Percentiles rank a stretch among this genome's conserved stretches.
Evolutionary conservation across 2,888 invertebrate genomes (phyloP).

Genomic region (Metopia argyrocephala): DNA sequence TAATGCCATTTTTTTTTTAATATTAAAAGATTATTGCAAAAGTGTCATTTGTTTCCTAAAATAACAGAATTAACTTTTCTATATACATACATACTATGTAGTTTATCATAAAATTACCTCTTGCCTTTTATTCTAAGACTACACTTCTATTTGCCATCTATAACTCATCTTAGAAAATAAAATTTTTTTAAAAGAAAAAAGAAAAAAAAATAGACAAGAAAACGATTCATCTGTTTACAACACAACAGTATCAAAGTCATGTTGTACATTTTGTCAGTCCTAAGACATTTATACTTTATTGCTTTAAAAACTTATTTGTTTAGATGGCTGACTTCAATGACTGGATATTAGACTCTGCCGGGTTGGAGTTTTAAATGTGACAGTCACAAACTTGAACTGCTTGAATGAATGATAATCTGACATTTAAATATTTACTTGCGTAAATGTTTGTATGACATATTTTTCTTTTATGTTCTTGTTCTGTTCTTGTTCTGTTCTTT

Average conservation of each 20-base stretch:
- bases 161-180: conserved; percentile 1
- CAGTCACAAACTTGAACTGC: conserved; percentile 35
- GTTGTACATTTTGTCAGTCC: conserved; percentile 41
- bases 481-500: neutral
- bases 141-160: neutral
- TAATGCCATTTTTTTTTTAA: too few relatives aligned
- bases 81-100: neutral
- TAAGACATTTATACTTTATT: conserved; percentile 55
- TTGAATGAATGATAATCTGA: conserved; percentile 69
- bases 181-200: neutral
- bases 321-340: conserved; percentile 24
- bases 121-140: too few relatives aligned
- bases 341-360: neutral
- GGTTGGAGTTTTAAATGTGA: neutral
- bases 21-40: too few relatives aligned
- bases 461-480: neutral
- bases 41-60: too few relatives aligned
- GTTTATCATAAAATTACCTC: neutral
- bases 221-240: conserved; percentile 19
- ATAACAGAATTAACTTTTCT: too few relatives aligned
- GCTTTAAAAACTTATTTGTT: conserved; percentile 48
- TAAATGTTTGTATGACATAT: conserved; percentile 73
- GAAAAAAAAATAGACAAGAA: neutral
- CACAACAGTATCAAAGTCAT: conserved; percentile 45
- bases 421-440: conserved; percentile 77